Base-by-base conservation (phyloP, 2,113 vertebrate species). In the Microcebus griseorufus region DNA sequence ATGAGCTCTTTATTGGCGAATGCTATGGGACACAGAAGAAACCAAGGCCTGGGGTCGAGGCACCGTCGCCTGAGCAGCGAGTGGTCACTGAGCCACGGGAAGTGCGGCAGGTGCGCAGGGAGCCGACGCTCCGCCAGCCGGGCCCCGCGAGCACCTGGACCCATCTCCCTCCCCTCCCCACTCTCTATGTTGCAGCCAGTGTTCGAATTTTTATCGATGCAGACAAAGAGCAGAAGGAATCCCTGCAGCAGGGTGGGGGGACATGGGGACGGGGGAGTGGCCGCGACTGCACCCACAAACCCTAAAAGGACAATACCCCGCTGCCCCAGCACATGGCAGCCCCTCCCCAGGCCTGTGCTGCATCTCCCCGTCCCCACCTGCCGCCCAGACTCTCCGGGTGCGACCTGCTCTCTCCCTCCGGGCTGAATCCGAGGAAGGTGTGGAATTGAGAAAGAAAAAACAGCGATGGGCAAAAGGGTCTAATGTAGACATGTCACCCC, bases 271-370 rank as follows among this genome's bases (percentile, higher is more conserved):
- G 48, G 9, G 48, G 34, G 39, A 25, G 20, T 18, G 5, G 45
- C 20, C 12, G 0, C 18, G 0, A 34, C n/a, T 75, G 3, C 0
- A 4, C 17, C 34, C 0, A 0, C 2, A 65, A 39, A 79, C 0
- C 27, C n/a, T 6, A 1, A 13, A 53, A 25, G 45, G 6, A 34
- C 37, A n/a, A 14, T 17, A 42, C 76, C 23, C 25, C 6, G 3
- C 0, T 32, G 1, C 20, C 25, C 20, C 0, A 9, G 65, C 16
- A 32, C 0, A 17, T 4, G 0, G n/a, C n/a, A n/a, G n/a, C n/a
- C n/a, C n/a, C n/a, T n/a, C n/a, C n/a, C n/a, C n/a, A n/a, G n/a
- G n/a, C n/a, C n/a, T n/a, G n/a, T n/a, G n/a, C n/a, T n/a, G n/a
- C n/a, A n/a, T n/a, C n/a, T n/a, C 42, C 42, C 42, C 42, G 6